Base-by-base conservation (phyloP, 2,888 invertebrate genomes). In the Odontothrips loti region DNA sequence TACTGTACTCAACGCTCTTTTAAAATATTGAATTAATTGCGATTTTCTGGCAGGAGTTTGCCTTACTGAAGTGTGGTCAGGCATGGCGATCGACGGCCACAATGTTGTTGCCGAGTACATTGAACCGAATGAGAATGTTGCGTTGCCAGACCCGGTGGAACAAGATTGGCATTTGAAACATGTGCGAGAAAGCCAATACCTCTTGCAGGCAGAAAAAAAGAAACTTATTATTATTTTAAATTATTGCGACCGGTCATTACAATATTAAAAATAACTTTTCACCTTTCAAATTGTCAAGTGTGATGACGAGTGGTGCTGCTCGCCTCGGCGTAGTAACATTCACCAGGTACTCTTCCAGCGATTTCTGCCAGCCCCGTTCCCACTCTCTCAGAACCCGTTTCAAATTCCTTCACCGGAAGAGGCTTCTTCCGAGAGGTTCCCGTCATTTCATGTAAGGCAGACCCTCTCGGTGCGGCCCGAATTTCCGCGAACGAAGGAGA, bases 61-160 rank as follows among this genome's bases (percentile, higher is more conserved):
- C n/a, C 82, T 87, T 47, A 85, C 85, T 47, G 83, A 86, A 83
- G 83, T 87, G 78, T 87, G 87, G 86, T 83, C 78, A 80, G 80
- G 82, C 47, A 81, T 84, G 15, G 81, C 84, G 0, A 86, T 86
- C 79, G 86, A 87, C 83, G 84, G 83, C 12, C 83, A 84, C 81
- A 58, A 81, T 47, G 83, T 83, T 8, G 80, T 82, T 23, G 81
- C 79, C 27, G 80, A 81, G 63, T 83, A 68, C 48, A 47, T 83
- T 34, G 29, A 75, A 63, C 79, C 29, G 2, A 80, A 80, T 63
- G 79, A 82, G 29, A 20, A 17, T 63, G 6, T 63, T 11, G 12
- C 63, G 6, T 11, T 75, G 43, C 17, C n/a, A 17, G 27, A 20
- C 17, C 79, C 75, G 27, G 47, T 75, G 11, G 34, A 11, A 27